Evolutionary conservation across 2,888 invertebrate species (phyloP).

Genomic region (Phanerotoma sp.): DNA sequence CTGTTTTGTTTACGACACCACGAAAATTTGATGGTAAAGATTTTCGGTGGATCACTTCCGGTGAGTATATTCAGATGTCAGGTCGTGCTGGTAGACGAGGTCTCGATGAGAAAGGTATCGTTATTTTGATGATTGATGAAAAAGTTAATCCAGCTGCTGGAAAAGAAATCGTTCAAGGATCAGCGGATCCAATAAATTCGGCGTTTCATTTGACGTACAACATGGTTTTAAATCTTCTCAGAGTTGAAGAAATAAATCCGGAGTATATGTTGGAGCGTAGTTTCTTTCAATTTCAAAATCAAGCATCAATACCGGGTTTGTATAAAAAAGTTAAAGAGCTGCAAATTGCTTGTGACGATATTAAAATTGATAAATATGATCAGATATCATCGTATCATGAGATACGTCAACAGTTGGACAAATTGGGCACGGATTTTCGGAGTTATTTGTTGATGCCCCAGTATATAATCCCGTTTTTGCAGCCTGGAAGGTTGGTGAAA

Average conservation of each 20-base stretch:
- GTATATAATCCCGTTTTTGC: slow-evolving; percentile 89
- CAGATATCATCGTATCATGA: slow-evolving; percentile 81
- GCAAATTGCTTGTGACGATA: slow-evolving; percentile 65
- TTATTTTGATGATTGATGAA: slow-evolving; percentile 98
- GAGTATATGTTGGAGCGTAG: slow-evolving; percentile 98
- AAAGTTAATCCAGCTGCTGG: slow-evolving; percentile 82
- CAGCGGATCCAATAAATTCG: slow-evolving; percentile 95
- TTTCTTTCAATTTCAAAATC: slow-evolving; percentile 99
- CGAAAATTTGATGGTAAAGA: slow-evolving; percentile 97
- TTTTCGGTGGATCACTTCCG: slow-evolving; percentile 91
- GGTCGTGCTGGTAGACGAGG: slow-evolving; percentile 98
- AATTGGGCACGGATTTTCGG: slow-evolving; percentile 74
- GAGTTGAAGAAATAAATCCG: slow-evolving; percentile 99
- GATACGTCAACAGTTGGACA: slow-evolving; percentile 78
- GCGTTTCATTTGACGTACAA: slow-evolving; percentile 99
- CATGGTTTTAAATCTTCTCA: slow-evolving; percentile 94
- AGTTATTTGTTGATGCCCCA: slow-evolving; percentile 80
- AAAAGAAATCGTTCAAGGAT: slow-evolving; percentile 81
- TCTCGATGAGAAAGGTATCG: slow-evolving; percentile 94
- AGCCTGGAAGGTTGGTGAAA: slow-evolving; percentile 92
- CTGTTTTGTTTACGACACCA: slow-evolving; percentile 93
- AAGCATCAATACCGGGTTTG: slow-evolving; percentile 87
- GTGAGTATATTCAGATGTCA: slow-evolving; percentile 99
- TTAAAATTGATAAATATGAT: slow-evolving; percentile 71
- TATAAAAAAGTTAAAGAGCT: slow-evolving; percentile 72